Percentiles rank a stretch among this genome's conserved stretches.
phyloP scores from a whole-genome alignment of 1,140 invertebrate genomes.

The Magallana angulata region DNA sequence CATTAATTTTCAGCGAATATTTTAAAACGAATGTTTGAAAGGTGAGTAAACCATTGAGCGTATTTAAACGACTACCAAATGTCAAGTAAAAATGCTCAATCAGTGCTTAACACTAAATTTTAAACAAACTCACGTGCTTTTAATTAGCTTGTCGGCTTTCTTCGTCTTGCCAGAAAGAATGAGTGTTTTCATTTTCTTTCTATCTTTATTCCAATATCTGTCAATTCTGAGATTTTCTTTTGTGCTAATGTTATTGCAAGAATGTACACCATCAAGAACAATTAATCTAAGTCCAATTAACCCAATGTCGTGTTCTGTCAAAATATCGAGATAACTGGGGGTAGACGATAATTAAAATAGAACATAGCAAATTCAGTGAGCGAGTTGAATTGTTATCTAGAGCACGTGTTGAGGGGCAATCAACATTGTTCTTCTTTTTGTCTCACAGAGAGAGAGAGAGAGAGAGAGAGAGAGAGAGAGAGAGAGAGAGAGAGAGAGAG shows the following conservation, averaged over 20 bases:
- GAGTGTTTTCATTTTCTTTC: background rate
- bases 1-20: background rate
- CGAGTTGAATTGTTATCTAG: background rate
- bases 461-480: slow-evolving; percentile 19
- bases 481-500: background rate
- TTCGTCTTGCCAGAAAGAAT: background rate
- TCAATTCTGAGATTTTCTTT: background rate
- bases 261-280: slow-evolving; percentile 5
- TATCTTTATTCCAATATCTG: background rate
- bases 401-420: background rate
- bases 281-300: slow-evolving; percentile 38
- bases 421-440: background rate
- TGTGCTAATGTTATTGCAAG: background rate
- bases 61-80: background rate
- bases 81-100: background rate
- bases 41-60: background rate
- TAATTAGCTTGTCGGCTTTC: slow-evolving; percentile 7
- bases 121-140: slow-evolving; percentile 25
- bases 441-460: background rate
- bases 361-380: background rate
- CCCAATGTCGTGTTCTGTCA: background rate
- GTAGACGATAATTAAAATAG: slow-evolving; percentile 1
- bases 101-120: background rate
- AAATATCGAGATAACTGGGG: background rate
- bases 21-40: background rate